Evolutionary conservation across 2,113 vertebrate genomes (phyloP).

Genomic region (Azemiops feae): DNA sequence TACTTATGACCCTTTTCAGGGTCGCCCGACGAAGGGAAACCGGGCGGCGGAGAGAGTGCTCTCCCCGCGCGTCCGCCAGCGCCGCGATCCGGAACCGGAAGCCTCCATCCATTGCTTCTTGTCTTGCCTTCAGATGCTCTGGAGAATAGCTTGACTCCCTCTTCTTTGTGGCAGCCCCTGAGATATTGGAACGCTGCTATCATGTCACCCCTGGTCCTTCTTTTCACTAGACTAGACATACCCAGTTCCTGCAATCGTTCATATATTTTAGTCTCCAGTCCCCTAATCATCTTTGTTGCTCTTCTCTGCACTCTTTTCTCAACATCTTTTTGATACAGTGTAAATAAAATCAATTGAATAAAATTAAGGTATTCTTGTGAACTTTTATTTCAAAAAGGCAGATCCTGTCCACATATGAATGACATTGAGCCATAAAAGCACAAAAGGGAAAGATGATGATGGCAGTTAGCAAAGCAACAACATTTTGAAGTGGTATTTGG

Average conservation of each 20-base stretch:
- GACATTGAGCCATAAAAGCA: background rate
- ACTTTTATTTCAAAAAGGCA: background rate
- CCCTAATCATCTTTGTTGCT: background rate
- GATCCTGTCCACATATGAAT: background rate
- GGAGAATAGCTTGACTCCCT: background rate
- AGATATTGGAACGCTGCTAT: background rate
- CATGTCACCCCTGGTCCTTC: background rate
- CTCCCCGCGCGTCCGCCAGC: no score
- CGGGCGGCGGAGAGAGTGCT: no score
- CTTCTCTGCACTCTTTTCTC: background rate
- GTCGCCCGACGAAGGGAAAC: no score
- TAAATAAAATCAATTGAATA: background rate
- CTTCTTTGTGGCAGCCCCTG: background rate
- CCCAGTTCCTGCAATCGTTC: background rate
- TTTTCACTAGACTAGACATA: background rate
- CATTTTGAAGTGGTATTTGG: background rate
- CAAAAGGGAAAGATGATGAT: background rate
- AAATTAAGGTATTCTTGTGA: background rate
- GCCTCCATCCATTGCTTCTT: background rate
- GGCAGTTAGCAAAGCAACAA: background rate
- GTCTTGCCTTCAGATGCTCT: background rate
- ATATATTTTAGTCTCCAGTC: background rate
- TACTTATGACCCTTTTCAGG: no score
- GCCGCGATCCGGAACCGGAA: no score
- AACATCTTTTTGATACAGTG: background rate